phyloP scores from a whole-genome alignment of 2,888 invertebrate genomes.

The Eupithecia subfuscata region DNA sequence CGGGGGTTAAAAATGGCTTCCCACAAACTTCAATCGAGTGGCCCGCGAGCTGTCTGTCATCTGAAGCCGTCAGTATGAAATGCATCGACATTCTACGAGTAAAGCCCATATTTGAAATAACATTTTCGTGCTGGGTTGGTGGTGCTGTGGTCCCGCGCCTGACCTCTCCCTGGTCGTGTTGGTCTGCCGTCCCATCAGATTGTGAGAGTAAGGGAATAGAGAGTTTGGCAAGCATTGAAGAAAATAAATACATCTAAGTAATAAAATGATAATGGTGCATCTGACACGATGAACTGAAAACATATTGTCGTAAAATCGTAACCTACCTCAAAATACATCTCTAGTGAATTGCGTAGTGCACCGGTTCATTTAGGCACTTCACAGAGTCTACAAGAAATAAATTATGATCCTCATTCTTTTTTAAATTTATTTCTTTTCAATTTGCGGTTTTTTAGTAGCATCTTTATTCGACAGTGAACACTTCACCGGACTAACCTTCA shows the following conservation, averaged over 20 bases:
- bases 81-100: too few species aligned
- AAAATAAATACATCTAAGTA: conserved; percentile 18
- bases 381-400: not conserved
- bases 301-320: conserved; percentile 22
- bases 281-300: conserved; percentile 25
- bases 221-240: conserved; percentile 20
- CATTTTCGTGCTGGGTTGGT: too few species aligned
- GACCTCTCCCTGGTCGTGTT: too few species aligned
- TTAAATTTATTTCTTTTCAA: not conserved
- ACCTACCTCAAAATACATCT: conserved; percentile 24
- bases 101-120: too few species aligned
- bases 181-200: too few species aligned
- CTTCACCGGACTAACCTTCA: too few species aligned
- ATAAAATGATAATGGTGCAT: conserved; percentile 29
- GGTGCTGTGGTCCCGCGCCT: too few species aligned
- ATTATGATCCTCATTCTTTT: not conserved
- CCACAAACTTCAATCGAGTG: too few species aligned
- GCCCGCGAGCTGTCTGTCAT: too few species aligned
- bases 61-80: too few species aligned
- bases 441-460: not conserved
- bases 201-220: too few species aligned
- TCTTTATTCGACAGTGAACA: not conserved
- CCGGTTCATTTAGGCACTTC: not conserved
- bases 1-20: too few species aligned
- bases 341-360: not conserved